phyloP scores from a whole-genome alignment of 2,113 vertebrate genomes.

The Rhinogobius similis region DNA sequence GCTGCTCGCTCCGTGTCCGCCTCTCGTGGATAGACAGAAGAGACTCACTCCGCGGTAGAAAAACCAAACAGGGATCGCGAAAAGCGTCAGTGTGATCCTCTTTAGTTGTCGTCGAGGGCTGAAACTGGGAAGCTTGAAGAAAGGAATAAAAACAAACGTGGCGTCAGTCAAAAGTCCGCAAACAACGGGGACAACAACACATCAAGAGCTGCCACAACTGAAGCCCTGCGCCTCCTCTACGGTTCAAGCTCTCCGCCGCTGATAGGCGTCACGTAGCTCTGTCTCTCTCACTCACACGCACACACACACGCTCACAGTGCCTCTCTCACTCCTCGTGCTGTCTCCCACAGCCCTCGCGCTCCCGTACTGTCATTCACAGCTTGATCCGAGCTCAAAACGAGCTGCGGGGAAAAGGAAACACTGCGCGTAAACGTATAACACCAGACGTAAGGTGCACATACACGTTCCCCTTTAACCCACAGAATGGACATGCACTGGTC shows the following conservation, averaged over 20 bases:
- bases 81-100: constrained; percentile 69
- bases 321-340: constrained; percentile 11
- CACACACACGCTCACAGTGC: constrained; percentile 26
- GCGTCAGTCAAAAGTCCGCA: constrained; percentile 89
- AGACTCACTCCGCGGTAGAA: constrained; percentile 32
- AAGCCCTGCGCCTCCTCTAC: constrained; percentile 78
- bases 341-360: constrained; percentile 38
- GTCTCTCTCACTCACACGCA: constrained; percentile 49
- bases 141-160: constrained; percentile 84
- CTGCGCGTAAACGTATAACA: not conserved
- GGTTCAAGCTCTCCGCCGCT: constrained; percentile 74
- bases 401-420: constrained; percentile 1
- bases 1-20: constrained; percentile 44
- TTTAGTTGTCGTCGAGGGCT: constrained; percentile 79
- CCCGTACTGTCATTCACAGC: constrained; percentile 55
- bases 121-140: constrained; percentile 90
- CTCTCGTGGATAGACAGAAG: constrained; percentile 57
- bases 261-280: constrained; percentile 75
- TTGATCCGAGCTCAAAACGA: constrained; percentile 32
- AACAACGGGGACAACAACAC: constrained; percentile 74
- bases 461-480: not conserved
- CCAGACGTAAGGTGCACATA: not conserved
- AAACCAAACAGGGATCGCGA: constrained; percentile 34
- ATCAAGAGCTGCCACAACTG: constrained; percentile 82
- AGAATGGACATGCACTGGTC: constrained; percentile 24